Conservation (phyloP, 2,888 invertebrate genomes). For the Eilema sororculum region DNA sequence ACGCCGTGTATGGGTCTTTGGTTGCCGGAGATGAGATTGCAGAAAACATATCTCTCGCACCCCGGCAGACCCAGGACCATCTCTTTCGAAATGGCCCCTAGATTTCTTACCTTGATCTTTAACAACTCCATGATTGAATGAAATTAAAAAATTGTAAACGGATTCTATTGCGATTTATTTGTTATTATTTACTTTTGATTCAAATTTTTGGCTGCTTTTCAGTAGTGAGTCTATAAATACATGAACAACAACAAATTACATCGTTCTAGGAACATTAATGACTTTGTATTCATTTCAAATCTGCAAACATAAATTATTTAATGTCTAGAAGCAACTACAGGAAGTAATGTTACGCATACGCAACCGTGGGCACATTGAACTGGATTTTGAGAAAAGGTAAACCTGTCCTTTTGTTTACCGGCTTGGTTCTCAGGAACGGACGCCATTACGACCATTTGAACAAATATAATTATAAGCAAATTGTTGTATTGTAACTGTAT, state of each 20-base stretch:
- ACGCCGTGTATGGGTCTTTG: no score
- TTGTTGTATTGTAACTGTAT: background rate
- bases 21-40: no score
- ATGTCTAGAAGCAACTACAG: background rate
- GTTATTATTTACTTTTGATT: background rate
- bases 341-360: conserved; percentile 4
- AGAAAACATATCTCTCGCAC: no score
- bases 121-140: no score
- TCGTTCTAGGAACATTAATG: no score
- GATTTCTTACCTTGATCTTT: no score
- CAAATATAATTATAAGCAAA: conserved; percentile 1
- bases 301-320: background rate
- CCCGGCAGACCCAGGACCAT: no score
- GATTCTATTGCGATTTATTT: no score
- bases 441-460: background rate
- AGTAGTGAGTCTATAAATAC: no score
- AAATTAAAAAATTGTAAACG: no score
- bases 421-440: background rate
- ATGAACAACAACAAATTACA: background rate
- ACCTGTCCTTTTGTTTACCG: conserved; percentile 8
- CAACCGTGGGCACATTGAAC: conserved; percentile 12
- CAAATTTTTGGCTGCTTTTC: no score
- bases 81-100: no score
- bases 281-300: background rate
- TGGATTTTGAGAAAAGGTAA: conserved; percentile 13